Percentiles rank a stretch among this genome's conserved stretches.
Evolutionary conservation across 1,140 invertebrate species (phyloP).

Genomic region (Penaeus indicus): DNA sequence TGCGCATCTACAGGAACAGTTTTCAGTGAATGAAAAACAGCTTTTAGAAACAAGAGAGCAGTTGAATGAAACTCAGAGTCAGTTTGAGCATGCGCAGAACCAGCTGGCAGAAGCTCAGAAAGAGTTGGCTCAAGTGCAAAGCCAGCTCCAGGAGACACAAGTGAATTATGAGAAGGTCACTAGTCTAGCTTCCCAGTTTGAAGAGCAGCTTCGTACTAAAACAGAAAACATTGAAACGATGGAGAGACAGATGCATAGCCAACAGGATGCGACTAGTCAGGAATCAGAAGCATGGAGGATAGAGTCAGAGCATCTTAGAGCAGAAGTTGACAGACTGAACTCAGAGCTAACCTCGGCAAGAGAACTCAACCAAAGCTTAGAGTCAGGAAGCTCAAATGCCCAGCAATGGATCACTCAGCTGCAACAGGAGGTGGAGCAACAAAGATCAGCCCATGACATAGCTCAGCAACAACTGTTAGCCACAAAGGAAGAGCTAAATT

Average conservation of each 20-base stretch:
- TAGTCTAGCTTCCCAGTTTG: conserved; percentile 29
- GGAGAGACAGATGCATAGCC: conserved; percentile 22
- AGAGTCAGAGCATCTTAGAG: neutral
- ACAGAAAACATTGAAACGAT: conserved; percentile 22
- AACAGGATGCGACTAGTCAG: conserved; percentile 27
- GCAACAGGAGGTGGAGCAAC: conserved; percentile 24
- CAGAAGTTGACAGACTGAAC: conserved; percentile 20
- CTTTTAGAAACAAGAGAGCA: conserved; percentile 33
- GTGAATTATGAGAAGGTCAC: conserved; percentile 43
- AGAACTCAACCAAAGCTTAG: conserved; percentile 36
- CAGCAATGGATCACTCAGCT: conserved; percentile 46
- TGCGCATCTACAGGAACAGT: conserved; percentile 36
- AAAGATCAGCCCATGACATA: neutral
- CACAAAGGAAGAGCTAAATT: too few relatives aligned
- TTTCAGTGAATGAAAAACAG: conserved; percentile 3
- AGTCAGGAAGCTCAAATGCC: conserved; percentile 29
- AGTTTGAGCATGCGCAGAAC: conserved; percentile 4
- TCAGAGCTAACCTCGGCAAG: conserved; percentile 33
- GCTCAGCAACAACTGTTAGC: conserved; percentile 3
- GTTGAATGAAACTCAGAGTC: conserved; percentile 34
- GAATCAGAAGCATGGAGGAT: conserved; percentile 26
- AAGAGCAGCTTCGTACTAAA: conserved; percentile 39
- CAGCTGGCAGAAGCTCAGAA: conserved; percentile 24
- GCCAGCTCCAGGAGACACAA: conserved; percentile 26
- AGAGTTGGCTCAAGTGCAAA: conserved; percentile 15